Percentiles rank a stretch among this genome's conserved stretches.
Conservation (phyloP, 2,888 invertebrate species). For the Phrixothrix hirtus region DNA sequence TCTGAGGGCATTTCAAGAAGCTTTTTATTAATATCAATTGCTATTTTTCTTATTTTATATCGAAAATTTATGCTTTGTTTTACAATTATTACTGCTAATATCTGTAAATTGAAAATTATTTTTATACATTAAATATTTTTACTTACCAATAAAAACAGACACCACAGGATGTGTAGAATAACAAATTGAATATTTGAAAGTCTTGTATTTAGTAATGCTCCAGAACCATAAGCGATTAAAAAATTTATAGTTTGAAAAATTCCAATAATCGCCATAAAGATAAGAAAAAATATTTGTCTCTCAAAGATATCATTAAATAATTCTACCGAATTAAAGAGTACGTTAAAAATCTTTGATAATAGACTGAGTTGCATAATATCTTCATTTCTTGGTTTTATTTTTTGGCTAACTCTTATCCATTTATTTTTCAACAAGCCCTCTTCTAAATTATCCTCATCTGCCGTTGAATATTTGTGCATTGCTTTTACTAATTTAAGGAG, state of each 20-base stretch:
- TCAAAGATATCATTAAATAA: slow-evolving; percentile 16
- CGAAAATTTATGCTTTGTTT: slow-evolving; percentile 4
- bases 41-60: slow-evolving; percentile 4
- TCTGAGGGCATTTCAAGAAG: slow-evolving; percentile 18
- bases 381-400: slow-evolving; percentile 15
- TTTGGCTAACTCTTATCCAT: slow-evolving; percentile 19
- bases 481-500: slow-evolving; percentile 14
- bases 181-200: slow-evolving; percentile 5
- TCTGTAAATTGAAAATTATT: slow-evolving; percentile 7
- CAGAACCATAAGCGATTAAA: slow-evolving; percentile 14
- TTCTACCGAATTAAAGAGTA: slow-evolving; percentile 9
- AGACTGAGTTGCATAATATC: slow-evolving; percentile 23
- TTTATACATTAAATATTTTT: background rate
- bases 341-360: slow-evolving; percentile 14
- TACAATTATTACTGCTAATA: slow-evolving; percentile 5
- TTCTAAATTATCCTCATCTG: slow-evolving; percentile 1
- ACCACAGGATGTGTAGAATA: slow-evolving; percentile 7
- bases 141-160: slow-evolving; percentile 12
- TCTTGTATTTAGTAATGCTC: background rate
- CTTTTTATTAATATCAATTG: slow-evolving; percentile 10
- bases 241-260: slow-evolving; percentile 14
- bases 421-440: background rate
- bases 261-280: slow-evolving; percentile 5
- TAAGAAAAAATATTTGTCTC: slow-evolving; percentile 9
- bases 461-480: slow-evolving; percentile 11